A percentile compares a stretch with the other conserved stretches of the same genome.
phyloP scores from a whole-genome alignment of 2,888 invertebrate genomes.

The Macrosiphum euphorbiae region DNA sequence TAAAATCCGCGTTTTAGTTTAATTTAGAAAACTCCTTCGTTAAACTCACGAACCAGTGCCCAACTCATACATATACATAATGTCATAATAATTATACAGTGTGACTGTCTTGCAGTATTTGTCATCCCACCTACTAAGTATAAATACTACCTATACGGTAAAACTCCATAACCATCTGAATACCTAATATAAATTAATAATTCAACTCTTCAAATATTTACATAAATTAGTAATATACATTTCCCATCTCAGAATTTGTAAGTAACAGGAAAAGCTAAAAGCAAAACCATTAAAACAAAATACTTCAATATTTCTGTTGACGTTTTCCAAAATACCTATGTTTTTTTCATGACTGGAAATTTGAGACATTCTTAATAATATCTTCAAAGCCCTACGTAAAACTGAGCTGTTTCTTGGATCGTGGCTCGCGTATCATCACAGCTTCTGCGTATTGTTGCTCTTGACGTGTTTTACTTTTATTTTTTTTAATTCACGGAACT shows the following conservation, averaged over 20 bases:
- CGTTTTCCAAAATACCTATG: neutral
- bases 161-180: neutral
- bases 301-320: neutral
- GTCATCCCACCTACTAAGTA: neutral
- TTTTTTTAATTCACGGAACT: neutral
- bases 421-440: neutral
- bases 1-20: neutral
- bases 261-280: neutral
- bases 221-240: neutral
- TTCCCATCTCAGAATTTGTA: neutral
- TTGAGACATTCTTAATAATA: neutral
- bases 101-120: neutral
- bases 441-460: neutral
- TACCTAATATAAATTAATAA: constrained; percentile 14
- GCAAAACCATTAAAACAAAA: neutral
- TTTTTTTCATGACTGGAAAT: neutral
- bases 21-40: neutral
- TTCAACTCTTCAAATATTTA: neutral
- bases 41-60: neutral
- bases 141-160: neutral
- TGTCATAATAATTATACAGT: neutral
- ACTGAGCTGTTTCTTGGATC: neutral
- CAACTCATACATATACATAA: neutral
- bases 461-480: neutral
- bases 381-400: neutral